Base-by-base conservation (phyloP, 92 coral and sea anemone genomes). In the Nematostella vectensis region DNA sequence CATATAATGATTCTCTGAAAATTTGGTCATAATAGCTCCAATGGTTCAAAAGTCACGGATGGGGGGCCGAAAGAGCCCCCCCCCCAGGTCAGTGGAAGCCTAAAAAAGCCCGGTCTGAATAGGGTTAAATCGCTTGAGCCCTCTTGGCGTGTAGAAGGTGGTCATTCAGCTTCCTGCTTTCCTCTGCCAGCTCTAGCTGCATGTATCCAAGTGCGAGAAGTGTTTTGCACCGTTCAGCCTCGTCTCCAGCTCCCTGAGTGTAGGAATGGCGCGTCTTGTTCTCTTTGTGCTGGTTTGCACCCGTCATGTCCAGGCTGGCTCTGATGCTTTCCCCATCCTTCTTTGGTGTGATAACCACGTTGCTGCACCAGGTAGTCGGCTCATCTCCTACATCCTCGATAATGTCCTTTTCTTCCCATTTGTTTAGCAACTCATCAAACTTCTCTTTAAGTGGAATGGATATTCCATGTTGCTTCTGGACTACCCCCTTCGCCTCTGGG, bases 161-260 rank as follows among this genome's bases (percentile, higher is more conserved):
- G 77, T 62, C 48, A 68, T 61, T 57, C 72, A 37, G 48, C 67
- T 47, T 30, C 63, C 72, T 26, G n/a, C n/a, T n/a, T n/a, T n/a
- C n/a, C n/a, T n/a, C n/a, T n/a, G n/a, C n/a, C n/a, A n/a, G n/a
- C n/a, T n/a, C n/a, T n/a, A n/a, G n/a, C n/a, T n/a, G n/a, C n/a
- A n/a, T n/a, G n/a, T n/a, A n/a, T n/a, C n/a, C 30, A 65, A 27
- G 27, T 72, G 55, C 0, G 70, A 47, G 61, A 74, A 74, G n/a
- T 50, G 49, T 48, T 48, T 66, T 12, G 80, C 67, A 3, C 74
- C 80, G 39, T 50, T 65, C 45, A 73, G 82, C 31, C 48, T 27
- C 10, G 48, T 36, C 30, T 47, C 62, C 29, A 54, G 52, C 24
- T 75, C 76, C 28, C 53, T 47, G 4, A 49, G 24, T 28, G 48